Evolutionary conservation across 2,888 invertebrate genomes (phyloP), one percentile per base, ranked within the genome.

Genomic region (Palloptera scutellata): DNA sequence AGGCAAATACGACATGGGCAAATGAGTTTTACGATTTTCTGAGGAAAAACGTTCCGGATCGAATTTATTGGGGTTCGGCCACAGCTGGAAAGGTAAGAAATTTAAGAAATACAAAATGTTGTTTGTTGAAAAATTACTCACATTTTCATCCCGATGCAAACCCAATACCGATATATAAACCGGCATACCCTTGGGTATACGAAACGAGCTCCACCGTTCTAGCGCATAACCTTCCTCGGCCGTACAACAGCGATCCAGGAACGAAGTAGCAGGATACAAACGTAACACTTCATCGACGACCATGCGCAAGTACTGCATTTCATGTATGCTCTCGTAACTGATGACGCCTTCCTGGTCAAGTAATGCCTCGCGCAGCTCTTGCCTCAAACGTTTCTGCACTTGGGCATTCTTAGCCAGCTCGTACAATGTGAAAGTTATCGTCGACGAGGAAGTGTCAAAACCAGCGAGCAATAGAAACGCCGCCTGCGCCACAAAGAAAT

Each of bases 261-360:
- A 82, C 0, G 84, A 79, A 0, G 83, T 76, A 10, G 82, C 77
- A 10, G 84, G 84, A 73, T 84, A 85, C 13, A 84, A 54, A 8
- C 84, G 71, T 19, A 85, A 57, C 1, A 78, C 78, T 68, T 84
- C 84, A 61, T 78, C 76, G 13, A 82, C 76, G 1, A 86, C 86
- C 82, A 82, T 84, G 41, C 86, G 82, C 69, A 87, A 68, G 72
- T 86, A 86, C 6, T 75, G 72, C 83, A 87, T 79, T n/a, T 84
- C 80, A 57, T 78, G 76, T 3, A 87, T 63, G 0, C 77, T 72
- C 1, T 87, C 85, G 61, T 85, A 86, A 9, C 77, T 80, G 4
- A 86, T 41, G n/a, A 79, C 74, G 0, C 80, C 80, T 1, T 75
- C 73, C 51, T 77, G 72, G 4, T 75, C 70, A 0, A 62, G 41